Evolutionary conservation across 2,113 vertebrate genomes (phyloP).

Genomic region (Anguilla rostrata): DNA sequence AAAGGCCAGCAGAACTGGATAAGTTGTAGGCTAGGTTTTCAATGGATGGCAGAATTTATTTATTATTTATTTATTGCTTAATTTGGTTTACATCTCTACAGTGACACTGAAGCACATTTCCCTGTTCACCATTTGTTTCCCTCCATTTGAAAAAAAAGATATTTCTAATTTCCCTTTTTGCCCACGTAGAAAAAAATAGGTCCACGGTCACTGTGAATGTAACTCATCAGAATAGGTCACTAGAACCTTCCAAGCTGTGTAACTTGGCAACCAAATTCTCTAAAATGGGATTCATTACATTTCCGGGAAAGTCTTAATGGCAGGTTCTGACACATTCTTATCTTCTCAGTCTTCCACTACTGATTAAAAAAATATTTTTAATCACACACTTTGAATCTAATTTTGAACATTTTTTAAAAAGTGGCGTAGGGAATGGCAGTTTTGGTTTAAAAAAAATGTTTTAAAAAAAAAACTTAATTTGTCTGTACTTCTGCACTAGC

Average conservation of each 20-base stretch:
- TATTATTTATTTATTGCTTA: background rate
- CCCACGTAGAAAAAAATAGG: background rate
- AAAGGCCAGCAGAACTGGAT: background rate
- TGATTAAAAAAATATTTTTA: background rate
- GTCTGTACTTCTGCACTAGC: background rate
- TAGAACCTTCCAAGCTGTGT: background rate
- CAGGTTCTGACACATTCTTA: background rate
- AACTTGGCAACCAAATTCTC: slow-evolving; percentile 18
- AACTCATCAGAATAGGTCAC: slow-evolving; percentile 1
- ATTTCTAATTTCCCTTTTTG: background rate
- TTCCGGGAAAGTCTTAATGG: background rate
- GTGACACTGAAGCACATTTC: background rate
- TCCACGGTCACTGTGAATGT: background rate
- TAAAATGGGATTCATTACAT: slow-evolving; percentile 2
- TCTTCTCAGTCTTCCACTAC: background rate
- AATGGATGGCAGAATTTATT: background rate
- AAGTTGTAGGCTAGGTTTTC: background rate
- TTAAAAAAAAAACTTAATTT: background rate
- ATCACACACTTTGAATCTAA: background rate
- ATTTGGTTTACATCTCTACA: background rate
- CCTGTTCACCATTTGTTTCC: background rate
- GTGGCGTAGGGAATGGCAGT: background rate
- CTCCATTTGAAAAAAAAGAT: background rate
- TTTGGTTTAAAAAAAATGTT: no score
- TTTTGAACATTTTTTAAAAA: background rate